Base-by-base conservation (phyloP, 2,888 invertebrate species). In the Phyllotreta striolata region DNA sequence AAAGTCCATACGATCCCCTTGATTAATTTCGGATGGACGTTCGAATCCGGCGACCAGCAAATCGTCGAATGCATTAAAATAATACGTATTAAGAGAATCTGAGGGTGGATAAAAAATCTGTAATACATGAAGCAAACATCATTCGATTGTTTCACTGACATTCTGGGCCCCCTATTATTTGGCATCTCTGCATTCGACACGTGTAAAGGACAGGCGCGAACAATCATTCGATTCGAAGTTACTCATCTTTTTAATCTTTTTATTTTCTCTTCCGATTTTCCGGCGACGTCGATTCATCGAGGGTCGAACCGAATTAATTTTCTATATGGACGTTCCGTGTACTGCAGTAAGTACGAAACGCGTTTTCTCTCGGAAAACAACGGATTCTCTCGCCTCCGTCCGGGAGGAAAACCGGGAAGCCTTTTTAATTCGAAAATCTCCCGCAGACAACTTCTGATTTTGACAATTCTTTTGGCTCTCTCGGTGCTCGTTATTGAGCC, bases 161-260 rank as follows among this genome's bases (percentile, higher is more conserved):
- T 71, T 70, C 62, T 70, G 72, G 68, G 69, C 68, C 73, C 77
- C 75, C 75, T 69, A 75, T 75, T 75, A 75, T 74, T 73, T 70
- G 70, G 70, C 71, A 71, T 74, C 74, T 76, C 74, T 76, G 74
- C 71, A 68, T 68, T 73, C 73, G 76, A 73, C 77, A 77, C 77
- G 77, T 76, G 77, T 71, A 71, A 70, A 73, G 76, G 73, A 72
- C 71, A 73, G 70, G 74, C 72, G 74, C 69, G 73, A 73, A 76
- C 76, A 74, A 75, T 74, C 74, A 74, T 73, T 73, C 72, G 71
- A 76, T 75, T 75, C 73, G 70, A 74, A 75, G 71, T 76, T 76
- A 76, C 75, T 76, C 77, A 75, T 75, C 74, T 77, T 73, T 74
- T 74, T 74, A 76, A 76, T 76, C 77, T 77, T 76, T 76, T 77